Base-by-base conservation (phyloP, 2,113 vertebrate species). In the Platichthys stellatus region DNA sequence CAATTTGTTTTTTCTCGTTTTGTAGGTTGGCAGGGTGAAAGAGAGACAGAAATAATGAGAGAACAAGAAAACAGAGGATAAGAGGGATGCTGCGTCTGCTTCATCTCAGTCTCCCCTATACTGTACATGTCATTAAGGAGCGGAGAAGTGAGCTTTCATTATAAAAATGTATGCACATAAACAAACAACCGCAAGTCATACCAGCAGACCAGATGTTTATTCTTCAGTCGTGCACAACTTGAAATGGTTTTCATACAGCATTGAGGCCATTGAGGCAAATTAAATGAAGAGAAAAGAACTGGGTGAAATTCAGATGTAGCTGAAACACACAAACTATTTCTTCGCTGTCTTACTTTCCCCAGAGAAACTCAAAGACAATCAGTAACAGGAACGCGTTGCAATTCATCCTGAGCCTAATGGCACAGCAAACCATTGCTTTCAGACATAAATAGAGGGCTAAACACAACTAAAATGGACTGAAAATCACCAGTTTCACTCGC, bases 401-500 rank as follows among this genome's bases (percentile, higher is more conserved):
- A 75, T 90, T 82, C 64, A 83, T 89, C 64, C 51, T 5, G 66
- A 57, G 74, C 53, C 70, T 81, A 87, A 85, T 84, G 81, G 74
- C 76, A 87, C 24, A 58, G 73, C 59, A 84, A 86, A 80, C 59
- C 75, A 57, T 47, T 83, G 61, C 51, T 87, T 72, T 82, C 20
- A 63, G 65, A 54, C 21, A 10, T 84, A 84, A 90, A 86, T 70
- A 74, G 59, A 56, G 75, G 43, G 47, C 65, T 86, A 82, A 90
- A 88, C 69, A 72, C 73, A 74, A 76, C 63, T 74, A 80, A 85
- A 88, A 89, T 84, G 80, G 75, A 78, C 35, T 68, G 58, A 74
- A 87, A 83, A 88, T 78, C 81, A 79, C 51, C 53, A n/a, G 57
- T 80, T 85, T 77, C 73, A 69, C 74, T 82, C 54, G 13, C 69